Evolutionary conservation across 2,797 vertebrate genomes (phyloP).

Genomic region (Tangara arthus): DNA sequence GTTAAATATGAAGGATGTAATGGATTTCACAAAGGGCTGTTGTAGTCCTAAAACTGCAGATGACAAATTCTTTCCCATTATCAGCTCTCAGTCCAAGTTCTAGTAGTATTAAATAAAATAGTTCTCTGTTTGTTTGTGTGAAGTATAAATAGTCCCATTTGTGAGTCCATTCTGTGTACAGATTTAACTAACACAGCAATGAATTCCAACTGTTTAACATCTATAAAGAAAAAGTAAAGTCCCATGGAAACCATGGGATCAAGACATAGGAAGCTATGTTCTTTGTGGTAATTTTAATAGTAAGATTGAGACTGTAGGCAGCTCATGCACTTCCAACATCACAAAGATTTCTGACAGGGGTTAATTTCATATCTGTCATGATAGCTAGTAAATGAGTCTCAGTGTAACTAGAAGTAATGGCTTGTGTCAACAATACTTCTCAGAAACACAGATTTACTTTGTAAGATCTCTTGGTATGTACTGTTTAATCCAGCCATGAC

Average conservation of each 20-base stretch:
- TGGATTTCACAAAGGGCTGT: background rate
- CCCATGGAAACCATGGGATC: background rate
- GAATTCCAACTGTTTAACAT: background rate
- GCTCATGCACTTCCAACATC: background rate
- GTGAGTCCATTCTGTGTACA: background rate
- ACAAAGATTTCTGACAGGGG: background rate
- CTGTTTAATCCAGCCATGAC: background rate
- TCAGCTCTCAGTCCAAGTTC: background rate
- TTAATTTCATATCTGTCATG: constrained; percentile 23
- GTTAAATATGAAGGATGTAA: background rate
- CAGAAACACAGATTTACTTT: background rate
- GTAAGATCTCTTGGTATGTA: background rate
- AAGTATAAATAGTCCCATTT: background rate
- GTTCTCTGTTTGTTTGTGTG: background rate
- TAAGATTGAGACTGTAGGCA: background rate
- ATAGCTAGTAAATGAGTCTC: background rate
- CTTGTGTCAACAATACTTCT: background rate
- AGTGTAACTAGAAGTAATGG: constrained; percentile 22
- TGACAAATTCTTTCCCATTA: background rate
- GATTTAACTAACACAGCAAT: background rate
- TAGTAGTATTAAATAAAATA: background rate
- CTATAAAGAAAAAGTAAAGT: background rate
- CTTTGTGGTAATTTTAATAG: background rate
- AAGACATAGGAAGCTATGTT: background rate
- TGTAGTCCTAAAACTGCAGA: background rate